phyloP scores from a whole-genome alignment of 37 sponge, comb jelly and placozoan species.

The Axinella damicornis region DNA sequence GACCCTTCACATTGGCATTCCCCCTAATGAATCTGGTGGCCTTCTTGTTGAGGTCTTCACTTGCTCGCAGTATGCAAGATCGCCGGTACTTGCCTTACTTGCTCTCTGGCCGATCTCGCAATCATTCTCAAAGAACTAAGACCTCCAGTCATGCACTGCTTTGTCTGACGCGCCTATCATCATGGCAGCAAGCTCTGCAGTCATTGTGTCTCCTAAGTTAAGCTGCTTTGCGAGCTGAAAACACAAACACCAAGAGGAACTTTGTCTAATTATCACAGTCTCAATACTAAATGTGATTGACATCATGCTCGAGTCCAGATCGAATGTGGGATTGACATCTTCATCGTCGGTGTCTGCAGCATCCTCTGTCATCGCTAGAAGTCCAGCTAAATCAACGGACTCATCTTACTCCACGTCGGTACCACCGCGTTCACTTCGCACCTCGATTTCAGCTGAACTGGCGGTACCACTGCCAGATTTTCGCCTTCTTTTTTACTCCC shows the following conservation, averaged over 20 bases:
- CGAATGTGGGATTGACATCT: conserved; percentile 44
- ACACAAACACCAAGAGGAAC: conserved; percentile 44
- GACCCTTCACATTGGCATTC: conserved; percentile 46
- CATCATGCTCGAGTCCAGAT: conserved; percentile 33
- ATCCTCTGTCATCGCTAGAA: conserved; percentile 43
- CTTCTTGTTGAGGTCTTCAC: conserved; percentile 34
- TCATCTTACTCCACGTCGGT: neutral
- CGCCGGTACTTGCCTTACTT: conserved; percentile 55
- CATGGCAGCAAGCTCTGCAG: conserved; percentile 64
- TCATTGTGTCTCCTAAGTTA: conserved; percentile 18
- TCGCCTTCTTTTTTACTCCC: conserved; percentile 34
- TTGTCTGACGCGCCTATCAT: conserved; percentile 55
- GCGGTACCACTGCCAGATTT: neutral
- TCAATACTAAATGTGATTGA: conserved; percentile 29
- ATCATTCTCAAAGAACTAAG: conserved; percentile 16
- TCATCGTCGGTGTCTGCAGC: conserved; percentile 70
- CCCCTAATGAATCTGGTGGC: conserved; percentile 29
- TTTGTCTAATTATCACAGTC: conserved; percentile 31
- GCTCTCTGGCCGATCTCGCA: conserved; percentile 37
- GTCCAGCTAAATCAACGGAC: conserved; percentile 5
- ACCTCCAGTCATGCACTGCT: conserved; percentile 45
- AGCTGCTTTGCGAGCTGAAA: conserved; percentile 27
- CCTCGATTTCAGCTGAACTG: no score
- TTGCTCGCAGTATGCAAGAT: conserved; percentile 37
- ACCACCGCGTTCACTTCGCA: no score